Base-by-base conservation (phyloP, 2,113 vertebrate species). In the Apistogramma diplotaenia region DNA sequence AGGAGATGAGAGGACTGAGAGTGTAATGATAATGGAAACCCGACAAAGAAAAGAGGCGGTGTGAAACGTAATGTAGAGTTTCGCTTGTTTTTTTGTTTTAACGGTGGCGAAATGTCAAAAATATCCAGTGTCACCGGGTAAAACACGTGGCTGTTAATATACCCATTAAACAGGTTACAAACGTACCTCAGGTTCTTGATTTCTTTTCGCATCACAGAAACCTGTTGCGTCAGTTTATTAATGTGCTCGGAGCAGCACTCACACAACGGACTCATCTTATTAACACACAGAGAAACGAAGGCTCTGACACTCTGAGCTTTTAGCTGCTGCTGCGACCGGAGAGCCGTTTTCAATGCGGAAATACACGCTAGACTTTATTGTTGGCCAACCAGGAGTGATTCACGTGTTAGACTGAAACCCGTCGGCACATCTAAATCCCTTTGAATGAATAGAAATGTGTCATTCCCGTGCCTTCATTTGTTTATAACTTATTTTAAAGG, bases 181-280 rank as follows among this genome's bases (percentile, higher is more conserved):
- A 55, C 71, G n/a, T 90, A 96, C 95, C 95, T 94, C 29, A 96
- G 84, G 78, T 96, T 96, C 87, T 93, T 95, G 10, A 96, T 90
- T 82, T 96, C 95, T 72, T 87, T 95, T 46, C 95, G 89, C 95
- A 96, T 95, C 8, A 95, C 92, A 75, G 93, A 93, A 59, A 95
- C 90, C 29, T 96, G 95, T 79, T 94, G 89, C n/a, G 85, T 90
- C 2, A 95, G 85, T 74, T 83, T 88, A 2, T 78, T 23, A 1
- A 91, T 18, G 19, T 84, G 55, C 5, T 93, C 89, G 0, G 62
- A 19, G 59, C 91, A 91, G 76, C 89, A 87, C 16, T 70, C 79
- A 61, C 94, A 94, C 49, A 12, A 1, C 12, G 59, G 73, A 71
- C 83, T 83, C 95, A 95, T 96, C 23, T 81, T 67, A 27, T 5